These are phyloP conservation scores for Microtus ochrogaster DNA, from an alignment of 2,113 vertebrate species.

Conservation along the genomic window DNA sequence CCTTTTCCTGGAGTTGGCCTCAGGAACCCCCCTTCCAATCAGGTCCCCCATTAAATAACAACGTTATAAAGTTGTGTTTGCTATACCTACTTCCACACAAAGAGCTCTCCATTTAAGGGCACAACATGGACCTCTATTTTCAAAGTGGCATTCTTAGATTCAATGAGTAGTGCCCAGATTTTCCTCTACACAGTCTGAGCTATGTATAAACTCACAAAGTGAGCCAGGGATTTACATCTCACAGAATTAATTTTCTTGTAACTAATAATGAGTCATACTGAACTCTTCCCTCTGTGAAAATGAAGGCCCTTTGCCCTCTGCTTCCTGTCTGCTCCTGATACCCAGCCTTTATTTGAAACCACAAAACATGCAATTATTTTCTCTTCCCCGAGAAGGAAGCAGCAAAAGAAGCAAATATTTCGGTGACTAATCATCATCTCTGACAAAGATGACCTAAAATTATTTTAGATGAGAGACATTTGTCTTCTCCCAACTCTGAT, in stretches of 20 bases:
- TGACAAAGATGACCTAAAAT: constrained; percentile 53
- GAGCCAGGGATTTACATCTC: neutral
- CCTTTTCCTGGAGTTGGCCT: neutral
- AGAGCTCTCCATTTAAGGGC: neutral
- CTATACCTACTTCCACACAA: neutral
- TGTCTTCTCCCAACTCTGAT: constrained; percentile 1
- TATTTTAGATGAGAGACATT: constrained; percentile 45
- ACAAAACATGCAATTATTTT: constrained; percentile 34
- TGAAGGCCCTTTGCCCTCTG: neutral
- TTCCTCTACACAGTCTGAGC: neutral
- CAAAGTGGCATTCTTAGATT: constrained; percentile 1
- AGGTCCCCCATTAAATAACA: neutral
- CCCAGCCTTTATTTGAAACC: neutral
- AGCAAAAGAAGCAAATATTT: neutral
- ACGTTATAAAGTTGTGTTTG: neutral
- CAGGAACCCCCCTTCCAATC: neutral
- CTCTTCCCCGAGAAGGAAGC: neutral
- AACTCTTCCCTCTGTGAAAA: constrained; percentile 6
- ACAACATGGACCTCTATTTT: neutral
- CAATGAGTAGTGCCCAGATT: neutral
- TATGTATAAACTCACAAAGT: neutral
- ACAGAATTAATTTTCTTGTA: constrained; percentile 33
- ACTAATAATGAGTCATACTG: constrained; percentile 28
- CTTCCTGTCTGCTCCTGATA: neutral
- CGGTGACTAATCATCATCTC: constrained; percentile 31